phyloP scores from a whole-genome alignment of 1,140 invertebrate species.

The Magallana angulata region DNA sequence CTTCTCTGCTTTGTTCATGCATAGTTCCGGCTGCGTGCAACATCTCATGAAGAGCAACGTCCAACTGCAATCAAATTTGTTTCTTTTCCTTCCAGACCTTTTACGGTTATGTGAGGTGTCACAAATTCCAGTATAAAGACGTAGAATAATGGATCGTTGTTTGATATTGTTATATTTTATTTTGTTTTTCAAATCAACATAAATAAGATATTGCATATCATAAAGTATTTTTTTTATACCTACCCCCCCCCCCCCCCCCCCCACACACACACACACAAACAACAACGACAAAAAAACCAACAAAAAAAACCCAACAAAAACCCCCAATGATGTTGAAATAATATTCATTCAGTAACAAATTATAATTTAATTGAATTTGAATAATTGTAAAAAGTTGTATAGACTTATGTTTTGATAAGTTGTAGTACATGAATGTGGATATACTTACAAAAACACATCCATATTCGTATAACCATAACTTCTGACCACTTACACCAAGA shows the following conservation, averaged over 20 bases:
- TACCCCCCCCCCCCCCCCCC: too few species aligned
- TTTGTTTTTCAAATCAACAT: not conserved
- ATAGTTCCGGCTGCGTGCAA: not conserved
- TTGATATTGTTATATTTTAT: not conserved
- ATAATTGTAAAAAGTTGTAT: not conserved
- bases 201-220: not conserved
- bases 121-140: not conserved
- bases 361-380: too few species aligned
- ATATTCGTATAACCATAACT: not conserved
- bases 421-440: not conserved
- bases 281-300: not conserved
- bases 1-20: not conserved
- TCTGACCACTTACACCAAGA: not conserved
- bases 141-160: not conserved
- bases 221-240: not conserved
- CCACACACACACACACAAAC: too few species aligned
- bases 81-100: not conserved
- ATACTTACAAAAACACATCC: not conserved
- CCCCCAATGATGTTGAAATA: not conserved
- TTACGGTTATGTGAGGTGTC: not conserved
- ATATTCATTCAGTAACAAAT: not conserved
- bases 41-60: not conserved
- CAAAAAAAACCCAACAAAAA: too few species aligned
- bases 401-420: not conserved
- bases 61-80: not conserved